Evolutionary conservation across 2,797 vertebrate species (phyloP).

Genomic region (Tarsius wallacei): DNA sequence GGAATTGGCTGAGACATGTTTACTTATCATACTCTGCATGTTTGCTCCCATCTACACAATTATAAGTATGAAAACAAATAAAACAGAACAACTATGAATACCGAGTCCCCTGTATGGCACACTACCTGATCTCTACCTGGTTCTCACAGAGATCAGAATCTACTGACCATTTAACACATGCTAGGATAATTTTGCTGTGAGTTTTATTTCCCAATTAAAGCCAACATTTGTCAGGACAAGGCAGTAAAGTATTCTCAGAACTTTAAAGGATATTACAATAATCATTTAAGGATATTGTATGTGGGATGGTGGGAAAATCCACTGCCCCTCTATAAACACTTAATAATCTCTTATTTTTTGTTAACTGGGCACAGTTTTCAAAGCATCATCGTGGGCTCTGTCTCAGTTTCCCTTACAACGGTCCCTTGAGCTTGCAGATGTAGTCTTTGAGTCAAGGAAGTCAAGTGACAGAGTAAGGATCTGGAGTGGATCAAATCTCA

Average conservation of each 20-base stretch:
- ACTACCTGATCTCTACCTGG: neutral
- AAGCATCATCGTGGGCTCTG: neutral
- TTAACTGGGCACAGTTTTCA: neutral
- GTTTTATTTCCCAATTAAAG: conserved; percentile 42
- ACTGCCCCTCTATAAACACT: neutral
- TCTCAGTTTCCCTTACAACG: neutral
- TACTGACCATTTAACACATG: neutral
- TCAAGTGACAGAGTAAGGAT: neutral
- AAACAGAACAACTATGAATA: neutral
- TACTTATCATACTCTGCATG: neutral
- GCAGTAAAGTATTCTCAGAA: neutral
- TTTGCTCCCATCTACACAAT: neutral
- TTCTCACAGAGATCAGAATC: neutral
- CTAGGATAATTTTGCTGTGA: neutral
- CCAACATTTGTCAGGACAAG: neutral
- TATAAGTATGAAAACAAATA: neutral
- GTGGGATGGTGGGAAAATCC: no score
- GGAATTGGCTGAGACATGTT: neutral
- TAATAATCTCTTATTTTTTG: neutral
- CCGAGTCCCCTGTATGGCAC: neutral
- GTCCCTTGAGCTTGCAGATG: neutral
- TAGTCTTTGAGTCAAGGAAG: conserved; percentile 6
- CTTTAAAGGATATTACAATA: neutral
- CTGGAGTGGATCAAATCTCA: no score
- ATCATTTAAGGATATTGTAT: neutral